Percentiles rank a stretch among this genome's conserved stretches.
phyloP scores from a whole-genome alignment of 2,113 vertebrate species.

The Setophaga kirtlandii region DNA sequence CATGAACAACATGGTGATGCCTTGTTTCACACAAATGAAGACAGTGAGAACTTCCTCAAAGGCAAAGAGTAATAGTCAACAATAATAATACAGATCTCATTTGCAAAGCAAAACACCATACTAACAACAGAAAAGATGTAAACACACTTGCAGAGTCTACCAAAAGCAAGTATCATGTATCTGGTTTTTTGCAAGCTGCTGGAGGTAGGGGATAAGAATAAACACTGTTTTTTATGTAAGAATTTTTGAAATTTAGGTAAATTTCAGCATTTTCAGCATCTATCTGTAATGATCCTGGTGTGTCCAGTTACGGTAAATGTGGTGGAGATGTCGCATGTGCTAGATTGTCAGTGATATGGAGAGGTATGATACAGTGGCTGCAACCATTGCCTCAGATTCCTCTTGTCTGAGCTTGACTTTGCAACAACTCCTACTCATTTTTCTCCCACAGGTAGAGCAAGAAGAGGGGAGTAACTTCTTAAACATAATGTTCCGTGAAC shows the following conservation, averaged over 20 bases:
- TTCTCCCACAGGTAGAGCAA: not conserved
- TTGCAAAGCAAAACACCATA: not conserved
- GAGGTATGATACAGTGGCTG: not conserved
- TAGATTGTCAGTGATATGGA: not conserved
- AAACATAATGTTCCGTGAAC: not conserved
- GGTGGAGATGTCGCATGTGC: not conserved
- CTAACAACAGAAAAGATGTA: not conserved
- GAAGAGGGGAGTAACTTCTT: not conserved
- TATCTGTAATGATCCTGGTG: not conserved
- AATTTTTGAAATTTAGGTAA: not conserved
- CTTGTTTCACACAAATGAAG: not conserved
- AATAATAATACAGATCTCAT: not conserved
- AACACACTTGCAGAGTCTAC: not conserved
- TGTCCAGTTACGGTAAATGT: not conserved
- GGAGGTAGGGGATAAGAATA: not conserved
- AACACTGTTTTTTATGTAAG: rapidly evolving
- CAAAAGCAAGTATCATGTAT: not conserved
- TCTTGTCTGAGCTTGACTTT: not conserved
- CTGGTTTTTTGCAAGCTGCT: not conserved
- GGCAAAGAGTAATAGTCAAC: not conserved
- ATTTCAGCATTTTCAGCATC: not conserved
- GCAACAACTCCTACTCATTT: not conserved
- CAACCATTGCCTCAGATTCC: not conserved
- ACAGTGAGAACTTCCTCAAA: not conserved
- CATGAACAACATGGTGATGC: not conserved